Conservation (phyloP, 2,888 invertebrate species). For the Enchytraeus crypticus region DNA sequence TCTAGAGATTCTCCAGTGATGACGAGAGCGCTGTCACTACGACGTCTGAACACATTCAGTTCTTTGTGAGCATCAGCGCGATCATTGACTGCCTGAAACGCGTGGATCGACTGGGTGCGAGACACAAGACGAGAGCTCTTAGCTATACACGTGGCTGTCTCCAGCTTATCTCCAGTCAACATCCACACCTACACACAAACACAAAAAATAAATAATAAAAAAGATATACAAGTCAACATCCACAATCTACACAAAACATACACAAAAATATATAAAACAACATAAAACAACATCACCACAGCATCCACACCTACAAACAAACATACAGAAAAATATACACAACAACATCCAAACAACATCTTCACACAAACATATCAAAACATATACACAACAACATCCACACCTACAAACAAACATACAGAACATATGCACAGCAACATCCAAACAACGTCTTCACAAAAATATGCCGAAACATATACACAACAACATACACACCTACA, state of each 20-base stretch:
- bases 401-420: neutral
- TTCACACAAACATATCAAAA: neutral
- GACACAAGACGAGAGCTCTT: constrained; percentile 87
- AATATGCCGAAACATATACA: neutral
- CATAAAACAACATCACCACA: neutral
- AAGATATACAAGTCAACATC: neutral
- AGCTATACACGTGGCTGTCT: constrained; percentile 96
- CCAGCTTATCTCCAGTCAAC: constrained; percentile 62
- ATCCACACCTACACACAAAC: constrained; percentile 58
- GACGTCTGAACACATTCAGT: constrained; percentile 56
- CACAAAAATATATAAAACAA: neutral
- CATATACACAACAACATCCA: neutral
- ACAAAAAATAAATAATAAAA: neutral
- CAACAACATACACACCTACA: no score
- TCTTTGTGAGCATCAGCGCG: constrained; percentile 59
- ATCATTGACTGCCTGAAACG: constrained; percentile 64
- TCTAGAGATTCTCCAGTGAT: constrained; percentile 65
- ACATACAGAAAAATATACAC: neutral
- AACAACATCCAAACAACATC: neutral
- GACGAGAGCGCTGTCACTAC: constrained; percentile 58
- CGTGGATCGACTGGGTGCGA: constrained; percentile 67
- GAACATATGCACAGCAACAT: neutral
- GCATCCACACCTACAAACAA: neutral
- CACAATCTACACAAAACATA: no score
- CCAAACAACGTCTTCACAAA: neutral